Evolutionary conservation across 2,888 invertebrate species (phyloP).

Genomic region (Drosophila histrio): DNA sequence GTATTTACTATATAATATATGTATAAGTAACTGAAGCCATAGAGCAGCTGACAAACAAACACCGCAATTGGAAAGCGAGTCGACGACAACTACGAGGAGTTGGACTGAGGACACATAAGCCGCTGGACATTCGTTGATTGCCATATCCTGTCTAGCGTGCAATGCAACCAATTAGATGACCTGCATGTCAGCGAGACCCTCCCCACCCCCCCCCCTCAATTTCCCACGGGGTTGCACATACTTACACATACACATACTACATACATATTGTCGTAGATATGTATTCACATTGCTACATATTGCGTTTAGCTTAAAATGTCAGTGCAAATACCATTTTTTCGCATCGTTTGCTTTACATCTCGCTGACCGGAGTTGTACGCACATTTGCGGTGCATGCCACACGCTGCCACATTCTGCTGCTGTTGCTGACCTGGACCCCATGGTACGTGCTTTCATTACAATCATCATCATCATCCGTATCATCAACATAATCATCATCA

Average conservation of each 20-base stretch:
- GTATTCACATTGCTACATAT: conserved; percentile 25
- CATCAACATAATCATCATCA: conserved; percentile 4
- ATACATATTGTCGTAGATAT: conserved; percentile 14
- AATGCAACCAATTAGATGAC: conserved; percentile 75
- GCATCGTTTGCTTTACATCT: conserved; percentile 59
- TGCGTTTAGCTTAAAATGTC: conserved; percentile 65
- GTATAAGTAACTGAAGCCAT: background rate
- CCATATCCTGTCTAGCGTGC: conserved; percentile 62
- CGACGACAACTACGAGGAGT: conserved; percentile 33
- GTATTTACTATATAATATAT: background rate
- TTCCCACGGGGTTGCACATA: background rate
- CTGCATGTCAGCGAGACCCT: conserved; percentile 53
- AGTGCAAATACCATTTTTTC: conserved; percentile 60
- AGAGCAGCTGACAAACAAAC: conserved; percentile 15
- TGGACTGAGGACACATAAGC: conserved; percentile 55
- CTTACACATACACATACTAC: conserved; percentile 4
- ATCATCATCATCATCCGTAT: conserved; percentile 8
- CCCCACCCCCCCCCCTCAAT: background rate
- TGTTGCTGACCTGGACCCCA: conserved; percentile 11
- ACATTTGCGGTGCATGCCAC: conserved; percentile 58
- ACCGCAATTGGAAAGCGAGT: conserved; percentile 44
- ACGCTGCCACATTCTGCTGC: conserved; percentile 7
- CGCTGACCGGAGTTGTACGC: conserved; percentile 53
- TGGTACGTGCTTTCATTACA: conserved; percentile 36
- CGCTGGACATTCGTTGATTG: conserved; percentile 75